Evolutionary conservation across 2,888 invertebrate species (phyloP), one percentile per base, ranked within the genome.

Genomic region (Dorcus parallelipipedus): DNA sequence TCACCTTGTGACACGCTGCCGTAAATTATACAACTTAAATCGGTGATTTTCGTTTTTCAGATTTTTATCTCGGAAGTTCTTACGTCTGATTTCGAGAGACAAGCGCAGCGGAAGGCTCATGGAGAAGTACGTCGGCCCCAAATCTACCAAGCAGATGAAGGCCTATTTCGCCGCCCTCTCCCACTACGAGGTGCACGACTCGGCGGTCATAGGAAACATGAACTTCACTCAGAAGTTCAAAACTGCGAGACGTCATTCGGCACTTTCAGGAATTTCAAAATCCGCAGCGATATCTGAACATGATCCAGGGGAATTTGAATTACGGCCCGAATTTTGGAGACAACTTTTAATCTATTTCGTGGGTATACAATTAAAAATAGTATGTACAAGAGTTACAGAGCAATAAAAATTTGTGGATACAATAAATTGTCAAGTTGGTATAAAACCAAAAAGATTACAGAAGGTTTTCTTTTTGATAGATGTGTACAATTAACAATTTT

Each of bases 51-150:
- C 14, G 14, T 14, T 14, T 14, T 14, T 14, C 1, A 14, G 14
- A 14, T 14, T 14, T 14, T 14, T 14, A 49, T 62, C 64, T 3
- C 53, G 58, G 38, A 64, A 64, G 38, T 64, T 64, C 17, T 64
- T 64, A 38, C 60, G 59, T 5, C 43, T 64, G 40, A 60, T 64
- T 42, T 62, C 62, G 0, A 52, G 56, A 20, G 53, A 59, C 40
- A 57, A 54, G 8, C 38, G 52, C 3, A 47, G 14, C 17, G 62
- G 60, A 9, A 53, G 45, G 8, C 51, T 59, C 2, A 60, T 56
- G 58, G 60, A 58, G 43, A 61, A 56, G 45, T 63, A 64, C 47
- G 49, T 58, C 3, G 64, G 64, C n/a, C 64, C 64, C 9, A 64
- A 62, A 53, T 60, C 60, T 2, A 49, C 47, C 3, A 54, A 60